Percentiles rank a stretch among this genome's conserved stretches.
Conservation (phyloP, 2,113 vertebrate genomes). For the Ophiodon elongatus region DNA sequence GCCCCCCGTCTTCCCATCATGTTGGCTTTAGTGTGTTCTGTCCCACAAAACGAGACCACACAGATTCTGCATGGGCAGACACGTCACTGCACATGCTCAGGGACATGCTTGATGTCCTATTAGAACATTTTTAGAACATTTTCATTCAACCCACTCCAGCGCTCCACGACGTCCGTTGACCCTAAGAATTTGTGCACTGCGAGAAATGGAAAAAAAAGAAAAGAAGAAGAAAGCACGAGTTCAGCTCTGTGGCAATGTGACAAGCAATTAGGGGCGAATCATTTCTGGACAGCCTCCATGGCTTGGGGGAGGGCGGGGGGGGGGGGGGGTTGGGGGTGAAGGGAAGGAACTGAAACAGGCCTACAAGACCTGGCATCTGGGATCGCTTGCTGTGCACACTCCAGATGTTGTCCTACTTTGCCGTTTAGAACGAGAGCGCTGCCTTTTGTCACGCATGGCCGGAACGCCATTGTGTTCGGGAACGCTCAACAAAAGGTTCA, state of each 20-base stretch:
- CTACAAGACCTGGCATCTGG: conserved; percentile 38
- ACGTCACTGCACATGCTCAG: conserved; percentile 49
- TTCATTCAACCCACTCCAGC: not conserved
- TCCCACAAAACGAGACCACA: conserved; percentile 21
- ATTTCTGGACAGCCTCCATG: conserved; percentile 34
- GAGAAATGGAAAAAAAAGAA: not conserved
- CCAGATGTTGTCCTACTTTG: conserved; percentile 72
- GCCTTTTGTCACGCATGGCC: conserved; percentile 46
- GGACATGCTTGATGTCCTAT: conserved; percentile 44
- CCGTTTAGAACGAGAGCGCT: conserved; percentile 29
- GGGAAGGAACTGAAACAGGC: conserved; percentile 15
- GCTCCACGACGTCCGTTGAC: conserved; percentile 11
- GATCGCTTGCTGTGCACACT: conserved; percentile 30
- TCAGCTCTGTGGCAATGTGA: conserved; percentile 42
- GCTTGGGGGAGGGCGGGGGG: not conserved
- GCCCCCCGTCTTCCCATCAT: not conserved
- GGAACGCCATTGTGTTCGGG: conserved; percentile 36
- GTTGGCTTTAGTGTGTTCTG: conserved; percentile 22
- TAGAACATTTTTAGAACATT: conserved; percentile 48
- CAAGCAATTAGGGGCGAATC: conserved; percentile 48
- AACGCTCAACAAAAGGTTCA: conserved; percentile 22
- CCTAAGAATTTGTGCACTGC: conserved; percentile 13
- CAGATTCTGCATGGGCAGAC: conserved; percentile 60
- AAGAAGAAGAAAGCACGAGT: not conserved
- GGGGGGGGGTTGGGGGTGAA: not conserved